Conservation (phyloP, 2,797 vertebrate genomes). For the Typhlichthys subterraneus region DNA sequence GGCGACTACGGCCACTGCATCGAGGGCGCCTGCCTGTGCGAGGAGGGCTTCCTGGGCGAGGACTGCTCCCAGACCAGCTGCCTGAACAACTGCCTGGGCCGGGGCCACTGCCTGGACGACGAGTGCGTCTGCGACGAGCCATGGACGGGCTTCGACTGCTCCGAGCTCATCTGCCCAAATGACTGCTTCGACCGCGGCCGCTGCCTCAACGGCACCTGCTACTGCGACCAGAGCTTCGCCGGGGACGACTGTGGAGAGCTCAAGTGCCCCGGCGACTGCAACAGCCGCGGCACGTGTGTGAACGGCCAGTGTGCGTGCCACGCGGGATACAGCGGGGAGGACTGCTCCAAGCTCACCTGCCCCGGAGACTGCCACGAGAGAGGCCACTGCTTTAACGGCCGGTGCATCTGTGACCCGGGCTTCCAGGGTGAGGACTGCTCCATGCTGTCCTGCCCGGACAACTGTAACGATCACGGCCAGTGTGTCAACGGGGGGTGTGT, state of each 20-base stretch:
- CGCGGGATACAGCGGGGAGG: slow-evolving; percentile 84
- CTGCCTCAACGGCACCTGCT: slow-evolving; percentile 92
- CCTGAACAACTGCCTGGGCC: slow-evolving; percentile 88
- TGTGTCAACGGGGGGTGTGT: slow-evolving; percentile 86
- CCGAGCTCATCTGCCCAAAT: slow-evolving; percentile 92
- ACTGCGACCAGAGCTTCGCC: slow-evolving; percentile 87
- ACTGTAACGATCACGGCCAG: slow-evolving; percentile 83
- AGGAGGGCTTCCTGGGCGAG: slow-evolving; percentile 83
- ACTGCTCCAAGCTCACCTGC: slow-evolving; percentile 87
- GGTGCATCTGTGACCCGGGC: slow-evolving; percentile 89
- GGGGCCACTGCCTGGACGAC: slow-evolving; percentile 86
- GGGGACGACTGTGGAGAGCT: slow-evolving; percentile 90
- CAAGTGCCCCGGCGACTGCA: slow-evolving; percentile 86
- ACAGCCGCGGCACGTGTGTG: slow-evolving; percentile 81
- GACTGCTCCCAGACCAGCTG: slow-evolving; percentile 89
- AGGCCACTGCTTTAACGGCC: slow-evolving; percentile 86
- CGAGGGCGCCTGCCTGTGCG: slow-evolving; percentile 86
- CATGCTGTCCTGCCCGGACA: slow-evolving; percentile 81
- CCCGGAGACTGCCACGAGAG: slow-evolving; percentile 83
- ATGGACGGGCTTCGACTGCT: slow-evolving; percentile 92
- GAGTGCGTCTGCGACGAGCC: slow-evolving; percentile 90
- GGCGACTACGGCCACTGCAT: slow-evolving; percentile 85
- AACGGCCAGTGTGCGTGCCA: slow-evolving; percentile 88
- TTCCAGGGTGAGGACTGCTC: slow-evolving; percentile 84
- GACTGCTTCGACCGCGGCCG: slow-evolving; percentile 94